These are phyloP conservation scores for Euclidia mi DNA, from an alignment of 2,888 invertebrate genomes.

Conservation along the genomic window DNA sequence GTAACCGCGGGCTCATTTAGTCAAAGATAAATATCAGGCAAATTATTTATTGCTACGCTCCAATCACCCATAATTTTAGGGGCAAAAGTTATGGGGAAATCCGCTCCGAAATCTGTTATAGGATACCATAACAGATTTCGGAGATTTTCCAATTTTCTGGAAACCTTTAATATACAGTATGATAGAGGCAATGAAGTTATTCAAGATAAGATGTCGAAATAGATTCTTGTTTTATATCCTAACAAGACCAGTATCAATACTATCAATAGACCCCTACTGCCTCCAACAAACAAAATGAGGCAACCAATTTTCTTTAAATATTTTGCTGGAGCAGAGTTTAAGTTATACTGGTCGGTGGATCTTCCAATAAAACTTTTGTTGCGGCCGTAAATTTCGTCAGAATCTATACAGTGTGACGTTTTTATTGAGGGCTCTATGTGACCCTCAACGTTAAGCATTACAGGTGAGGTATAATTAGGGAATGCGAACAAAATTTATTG, in stretches of 20 bases:
- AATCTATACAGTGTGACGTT: constrained; percentile 54
- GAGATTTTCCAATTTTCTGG: background rate
- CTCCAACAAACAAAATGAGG: constrained; percentile 29
- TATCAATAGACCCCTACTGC: constrained; percentile 21
- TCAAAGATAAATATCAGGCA: no score
- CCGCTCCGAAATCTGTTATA: no score
- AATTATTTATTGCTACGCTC: no score
- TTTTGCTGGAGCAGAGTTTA: constrained; percentile 23
- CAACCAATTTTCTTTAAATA: background rate
- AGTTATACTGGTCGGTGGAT: constrained; percentile 27
- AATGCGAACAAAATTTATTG: constrained; percentile 42
- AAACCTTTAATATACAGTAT: constrained; percentile 12
- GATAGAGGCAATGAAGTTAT: constrained; percentile 20
- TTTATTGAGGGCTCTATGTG: constrained; percentile 53
- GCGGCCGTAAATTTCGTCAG: constrained; percentile 51
- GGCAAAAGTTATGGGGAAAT: no score
- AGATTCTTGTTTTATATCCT: constrained; percentile 29
- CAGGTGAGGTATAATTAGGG: constrained; percentile 48
- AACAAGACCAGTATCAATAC: constrained; percentile 39
- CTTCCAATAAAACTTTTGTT: constrained; percentile 55
- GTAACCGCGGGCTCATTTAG: no score
- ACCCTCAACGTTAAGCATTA: constrained; percentile 30
- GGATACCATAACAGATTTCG: constrained; percentile 9
- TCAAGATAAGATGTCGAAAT: constrained; percentile 18
- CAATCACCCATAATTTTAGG: no score